These are phyloP conservation scores for Gobio occitaniae DNA, from an alignment of 2,797 vertebrate species.

Conservation along the genomic window DNA sequence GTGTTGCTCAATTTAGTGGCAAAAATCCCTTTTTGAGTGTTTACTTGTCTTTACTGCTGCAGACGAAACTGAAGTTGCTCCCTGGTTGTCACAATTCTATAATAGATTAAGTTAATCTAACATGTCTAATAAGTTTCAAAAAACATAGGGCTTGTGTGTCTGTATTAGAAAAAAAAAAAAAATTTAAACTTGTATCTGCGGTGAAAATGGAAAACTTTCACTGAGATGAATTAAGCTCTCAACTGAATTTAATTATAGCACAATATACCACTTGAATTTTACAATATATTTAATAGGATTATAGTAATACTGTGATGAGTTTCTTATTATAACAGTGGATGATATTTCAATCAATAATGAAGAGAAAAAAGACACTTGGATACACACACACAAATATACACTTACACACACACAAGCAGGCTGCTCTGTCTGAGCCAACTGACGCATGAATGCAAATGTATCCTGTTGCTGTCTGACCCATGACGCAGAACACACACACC, in stretches of 20 bases:
- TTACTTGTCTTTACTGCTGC: neutral
- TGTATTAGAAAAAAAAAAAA: neutral
- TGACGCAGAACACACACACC: slow-evolving; percentile 4
- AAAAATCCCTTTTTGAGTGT: neutral
- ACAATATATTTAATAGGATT: slow-evolving; percentile 13
- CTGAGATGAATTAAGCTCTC: neutral
- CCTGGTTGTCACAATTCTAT: neutral
- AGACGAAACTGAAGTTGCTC: neutral
- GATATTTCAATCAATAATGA: neutral
- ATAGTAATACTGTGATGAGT: neutral
- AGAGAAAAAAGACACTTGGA: neutral
- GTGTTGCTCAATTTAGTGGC: neutral
- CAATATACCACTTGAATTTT: neutral
- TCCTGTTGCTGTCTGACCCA: slow-evolving; percentile 33
- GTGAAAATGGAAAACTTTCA: neutral
- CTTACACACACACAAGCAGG: neutral
- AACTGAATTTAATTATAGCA: neutral
- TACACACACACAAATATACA: slow-evolving; percentile 31
- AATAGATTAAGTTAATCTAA: neutral
- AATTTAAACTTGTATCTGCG: neutral
- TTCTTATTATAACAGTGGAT: slow-evolving; percentile 3
- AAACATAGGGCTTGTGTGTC: neutral
- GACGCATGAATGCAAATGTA: slow-evolving; percentile 18
- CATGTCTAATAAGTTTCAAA: neutral
- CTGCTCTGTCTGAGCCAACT: slow-evolving; percentile 34